Conservation (phyloP, 2,113 vertebrate genomes). For the Variabilichromis moorii region DNA sequence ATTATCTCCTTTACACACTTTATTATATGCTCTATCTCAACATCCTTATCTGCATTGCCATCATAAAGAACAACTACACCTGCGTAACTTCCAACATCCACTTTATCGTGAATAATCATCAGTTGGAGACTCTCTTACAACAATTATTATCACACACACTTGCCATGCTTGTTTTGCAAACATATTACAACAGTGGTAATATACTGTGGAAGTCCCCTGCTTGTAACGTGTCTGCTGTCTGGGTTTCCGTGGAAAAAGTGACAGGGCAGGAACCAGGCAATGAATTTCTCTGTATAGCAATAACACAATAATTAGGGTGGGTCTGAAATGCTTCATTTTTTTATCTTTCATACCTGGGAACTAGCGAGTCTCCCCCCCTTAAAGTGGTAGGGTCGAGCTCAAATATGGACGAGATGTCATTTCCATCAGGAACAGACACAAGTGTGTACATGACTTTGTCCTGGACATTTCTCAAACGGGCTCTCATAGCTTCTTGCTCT, state of each 20-base stretch:
- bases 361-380: conserved; percentile 93
- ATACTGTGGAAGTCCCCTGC: neutral
- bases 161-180: neutral
- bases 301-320: neutral
- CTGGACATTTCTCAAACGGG: conserved; percentile 70
- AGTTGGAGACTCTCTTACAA: neutral
- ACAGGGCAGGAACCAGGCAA: neutral
- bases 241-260: conserved; percentile 1
- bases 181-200: neutral
- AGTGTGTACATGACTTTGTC: conserved; percentile 95
- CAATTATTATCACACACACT: neutral
- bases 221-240: neutral
- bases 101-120: neutral
- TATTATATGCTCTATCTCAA: neutral
- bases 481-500: conserved; percentile 81
- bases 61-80: neutral
- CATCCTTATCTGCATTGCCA: neutral
- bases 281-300: neutral
- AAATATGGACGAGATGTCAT: conserved; percentile 97
- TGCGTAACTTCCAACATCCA: neutral
- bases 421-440: conserved; percentile 94
- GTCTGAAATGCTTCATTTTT: neutral
- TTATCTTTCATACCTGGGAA: conserved; percentile 80
- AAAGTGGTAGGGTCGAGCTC: conserved; percentile 95
- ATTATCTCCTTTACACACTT: neutral